These are phyloP conservation scores for Zelleria hepariella DNA, from an alignment of 2,888 invertebrate genomes.

Conservation along the genomic window DNA sequence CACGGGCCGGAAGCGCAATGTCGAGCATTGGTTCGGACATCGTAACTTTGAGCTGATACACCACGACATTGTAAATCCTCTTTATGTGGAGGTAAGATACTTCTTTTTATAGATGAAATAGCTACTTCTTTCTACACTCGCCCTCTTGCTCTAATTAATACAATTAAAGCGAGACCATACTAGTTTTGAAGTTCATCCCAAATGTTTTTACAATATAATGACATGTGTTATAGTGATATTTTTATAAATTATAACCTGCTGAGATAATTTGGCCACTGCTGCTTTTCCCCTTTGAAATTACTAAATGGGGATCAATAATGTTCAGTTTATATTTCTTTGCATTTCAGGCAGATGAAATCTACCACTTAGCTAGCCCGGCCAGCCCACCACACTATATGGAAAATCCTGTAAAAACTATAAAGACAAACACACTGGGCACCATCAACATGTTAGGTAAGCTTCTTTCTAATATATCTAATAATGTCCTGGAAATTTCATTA, in stretches of 20 bases:
- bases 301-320: too few species aligned
- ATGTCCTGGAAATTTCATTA: too few species aligned
- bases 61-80: constrained; percentile 98
- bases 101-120: constrained; percentile 2
- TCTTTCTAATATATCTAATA: neutral
- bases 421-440: constrained; percentile 97
- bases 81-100: constrained; percentile 85
- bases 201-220: too few species aligned
- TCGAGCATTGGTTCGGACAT: constrained; percentile 99
- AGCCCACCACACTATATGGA: constrained; percentile 99
- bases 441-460: constrained; percentile 89
- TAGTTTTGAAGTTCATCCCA: too few species aligned
- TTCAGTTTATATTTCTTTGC: too few species aligned
- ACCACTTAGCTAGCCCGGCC: constrained; percentile 98
- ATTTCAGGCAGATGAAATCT: constrained; percentile 90
- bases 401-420: constrained; percentile 99
- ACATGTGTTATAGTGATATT: too few species aligned
- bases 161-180: too few species aligned
- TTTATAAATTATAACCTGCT: too few species aligned
- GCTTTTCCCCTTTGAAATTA: too few species aligned
- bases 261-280: too few species aligned
- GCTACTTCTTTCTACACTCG: too few species aligned
- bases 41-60: constrained; percentile 99
- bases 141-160: too few species aligned
- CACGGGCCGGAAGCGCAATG: constrained; percentile 96